Base-by-base conservation (phyloP, 2,888 invertebrate species). In the Standfussiana lucernea region DNA sequence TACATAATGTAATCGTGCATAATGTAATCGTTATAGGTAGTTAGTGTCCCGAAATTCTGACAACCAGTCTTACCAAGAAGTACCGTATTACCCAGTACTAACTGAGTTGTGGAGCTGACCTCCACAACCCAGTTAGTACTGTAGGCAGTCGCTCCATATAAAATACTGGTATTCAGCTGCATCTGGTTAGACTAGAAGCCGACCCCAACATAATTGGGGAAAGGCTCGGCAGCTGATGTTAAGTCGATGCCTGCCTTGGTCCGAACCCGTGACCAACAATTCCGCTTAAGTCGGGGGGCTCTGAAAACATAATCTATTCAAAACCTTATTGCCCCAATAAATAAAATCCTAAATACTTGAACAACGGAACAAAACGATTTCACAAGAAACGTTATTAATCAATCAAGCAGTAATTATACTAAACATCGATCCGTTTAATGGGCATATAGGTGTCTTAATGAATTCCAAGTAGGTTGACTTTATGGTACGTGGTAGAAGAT, bases 391-490 rank as follows among this genome's bases (percentile, higher is more conserved):
- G 69, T 62, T 71, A 61, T 73, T 67, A 80, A 85, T 82, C 78
- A 85, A 82, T 88, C 83, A 67, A 71, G 40, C 11, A 78, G 74
- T 83, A 80, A 83, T 85, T 83, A 82, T 64, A 76, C 61, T 65
- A 65, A 79, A 79, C 72, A 83, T 89, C 89, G 87, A 89, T 88
- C 85, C 79, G 79, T 86, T 87, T 79, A 89, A 88, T 84, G 66
- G 45, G 69, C 68, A 76, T 77, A 81, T 88, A 89, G 86, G 88
- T 89, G 90, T 87, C 83, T 77, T 90, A 90, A 91, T 90, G 82
- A 91, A 79, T 93, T 93, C 92, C 83, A 80, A 77, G 93, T 89
- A 92, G 83, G 79, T 59, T 35, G 47, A n/a, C 0, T 84, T 87
- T 89, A 87, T 79, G 72, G 72, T 67, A 37, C 79, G 75, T 83